phyloP scores from a whole-genome alignment of 2,888 invertebrate species.

The Nomada ruficornis region DNA sequence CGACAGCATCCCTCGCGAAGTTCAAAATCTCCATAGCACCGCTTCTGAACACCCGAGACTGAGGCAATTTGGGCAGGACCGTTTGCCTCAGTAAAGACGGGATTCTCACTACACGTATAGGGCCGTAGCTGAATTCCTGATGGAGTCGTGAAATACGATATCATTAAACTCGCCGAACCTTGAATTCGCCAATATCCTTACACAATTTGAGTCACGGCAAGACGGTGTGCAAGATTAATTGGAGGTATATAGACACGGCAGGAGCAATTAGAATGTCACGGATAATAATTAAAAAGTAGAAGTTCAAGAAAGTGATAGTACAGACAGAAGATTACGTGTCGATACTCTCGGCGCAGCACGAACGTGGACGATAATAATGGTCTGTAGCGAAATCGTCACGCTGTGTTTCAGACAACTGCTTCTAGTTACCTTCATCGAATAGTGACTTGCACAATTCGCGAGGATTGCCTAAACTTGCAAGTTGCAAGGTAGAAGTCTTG shows the following conservation, averaged over 20 bases:
- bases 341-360: conserved; percentile 26
- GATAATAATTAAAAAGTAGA: conserved; percentile 43
- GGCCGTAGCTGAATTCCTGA: conserved; percentile 81
- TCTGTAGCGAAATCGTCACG: conserved; percentile 14
- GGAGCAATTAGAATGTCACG: background rate
- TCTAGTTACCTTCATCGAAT: background rate
- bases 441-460: background rate
- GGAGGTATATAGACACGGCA: background rate
- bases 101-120: conserved; percentile 80
- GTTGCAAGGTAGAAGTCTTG: no score
- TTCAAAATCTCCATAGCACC: conserved; percentile 75
- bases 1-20: conserved; percentile 78
- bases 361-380: conserved; percentile 25
- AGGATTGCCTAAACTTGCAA: background rate
- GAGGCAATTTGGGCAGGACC: conserved; percentile 77
- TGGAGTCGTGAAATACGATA: no score
- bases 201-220: no score
- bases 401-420: conserved; percentile 5
- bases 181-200: no score
- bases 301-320: conserved; percentile 22
- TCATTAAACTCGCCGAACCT: no score
- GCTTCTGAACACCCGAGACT: conserved; percentile 70
- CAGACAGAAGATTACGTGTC: background rate
- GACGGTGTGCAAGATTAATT: background rate
- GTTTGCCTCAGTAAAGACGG: conserved; percentile 73